These are phyloP conservation scores for Bucco capensis DNA, from an alignment of 2,113 vertebrate species.

Conservation along the genomic window DNA sequence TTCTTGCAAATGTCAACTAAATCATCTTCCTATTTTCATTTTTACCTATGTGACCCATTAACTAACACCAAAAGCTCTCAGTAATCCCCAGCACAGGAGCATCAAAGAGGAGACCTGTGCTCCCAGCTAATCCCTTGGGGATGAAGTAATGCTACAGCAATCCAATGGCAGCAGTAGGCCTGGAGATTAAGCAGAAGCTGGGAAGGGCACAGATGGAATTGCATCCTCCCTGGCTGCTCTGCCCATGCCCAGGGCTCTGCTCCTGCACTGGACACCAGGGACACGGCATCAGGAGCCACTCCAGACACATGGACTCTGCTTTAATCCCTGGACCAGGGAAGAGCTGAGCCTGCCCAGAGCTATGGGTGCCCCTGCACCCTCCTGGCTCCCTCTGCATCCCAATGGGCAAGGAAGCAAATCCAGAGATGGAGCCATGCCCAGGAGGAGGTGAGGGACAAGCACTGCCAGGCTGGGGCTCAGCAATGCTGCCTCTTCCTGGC, in stretches of 20 bases:
- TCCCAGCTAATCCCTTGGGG: slow-evolving; percentile 42
- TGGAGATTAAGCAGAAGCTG: slow-evolving; percentile 46
- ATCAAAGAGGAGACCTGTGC: slow-evolving; percentile 11
- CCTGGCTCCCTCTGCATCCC: not conserved
- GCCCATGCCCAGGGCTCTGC: not conserved
- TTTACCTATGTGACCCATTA: slow-evolving; percentile 35
- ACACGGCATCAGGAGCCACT: slow-evolving; percentile 30
- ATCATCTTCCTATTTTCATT: not conserved
- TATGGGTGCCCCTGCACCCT: accelerated
- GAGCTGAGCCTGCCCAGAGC: not conserved
- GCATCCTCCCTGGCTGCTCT: not conserved
- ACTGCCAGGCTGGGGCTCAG: not conserved
- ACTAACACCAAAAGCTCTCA: not conserved
- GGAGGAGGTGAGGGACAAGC: not conserved
- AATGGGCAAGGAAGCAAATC: accelerated
- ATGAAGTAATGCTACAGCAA: slow-evolving; percentile 17
- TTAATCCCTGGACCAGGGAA: not conserved
- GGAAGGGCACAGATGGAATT: slow-evolving; percentile 66
- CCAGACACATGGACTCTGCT: not conserved
- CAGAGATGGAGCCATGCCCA: not conserved
- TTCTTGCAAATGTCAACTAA: not conserved
- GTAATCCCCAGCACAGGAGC: slow-evolving; percentile 59
- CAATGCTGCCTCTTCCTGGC: not conserved
- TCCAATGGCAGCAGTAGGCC: slow-evolving; percentile 9
- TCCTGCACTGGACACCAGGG: not conserved